phyloP scores from a whole-genome alignment of 2,797 vertebrate species.

The Sebastes matsubarae region DNA sequence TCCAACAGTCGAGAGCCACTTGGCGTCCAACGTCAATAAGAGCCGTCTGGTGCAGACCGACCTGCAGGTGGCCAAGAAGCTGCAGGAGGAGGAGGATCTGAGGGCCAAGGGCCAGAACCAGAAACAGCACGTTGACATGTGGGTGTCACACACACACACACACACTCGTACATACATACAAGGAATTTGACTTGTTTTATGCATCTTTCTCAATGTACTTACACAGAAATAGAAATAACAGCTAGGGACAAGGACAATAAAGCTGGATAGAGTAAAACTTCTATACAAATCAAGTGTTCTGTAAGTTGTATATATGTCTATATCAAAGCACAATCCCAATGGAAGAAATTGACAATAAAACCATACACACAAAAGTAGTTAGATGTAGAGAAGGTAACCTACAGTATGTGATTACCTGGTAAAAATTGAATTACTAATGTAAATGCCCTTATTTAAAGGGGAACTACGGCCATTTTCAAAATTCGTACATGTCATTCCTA shows the following conservation, averaged over 20 bases:
- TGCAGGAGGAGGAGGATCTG: slow-evolving; percentile 94
- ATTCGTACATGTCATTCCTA: too few relatives aligned
- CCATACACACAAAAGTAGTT: not conserved
- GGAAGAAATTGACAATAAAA: not conserved
- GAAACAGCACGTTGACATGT: slow-evolving; percentile 88
- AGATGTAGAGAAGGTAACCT: not conserved
- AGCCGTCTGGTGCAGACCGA: slow-evolving; percentile 95
- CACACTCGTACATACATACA: not conserved
- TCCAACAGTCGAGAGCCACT: slow-evolving; percentile 93
- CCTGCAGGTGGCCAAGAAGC: slow-evolving; percentile 92
- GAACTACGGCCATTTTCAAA: too few relatives aligned
- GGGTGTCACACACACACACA: slow-evolving; percentile 60
- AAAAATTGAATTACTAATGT: not conserved
- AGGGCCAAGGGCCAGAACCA: slow-evolving; percentile 87
- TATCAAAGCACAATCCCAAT: not conserved
- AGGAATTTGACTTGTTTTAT: too few relatives aligned
- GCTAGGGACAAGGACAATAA: too few relatives aligned
- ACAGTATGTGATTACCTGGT: not conserved
- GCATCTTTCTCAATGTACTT: too few relatives aligned
- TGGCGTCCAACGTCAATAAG: slow-evolving; percentile 95
- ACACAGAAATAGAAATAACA: too few relatives aligned
- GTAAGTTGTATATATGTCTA: not conserved
- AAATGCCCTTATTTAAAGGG: too few relatives aligned
- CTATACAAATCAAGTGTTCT: fast-evolving
- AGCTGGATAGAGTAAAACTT: too few relatives aligned